A percentile compares a stretch with the other conserved stretches of the same genome.
Conservation (phyloP, 2,888 invertebrate species). For the Harmothoe impar region DNA sequence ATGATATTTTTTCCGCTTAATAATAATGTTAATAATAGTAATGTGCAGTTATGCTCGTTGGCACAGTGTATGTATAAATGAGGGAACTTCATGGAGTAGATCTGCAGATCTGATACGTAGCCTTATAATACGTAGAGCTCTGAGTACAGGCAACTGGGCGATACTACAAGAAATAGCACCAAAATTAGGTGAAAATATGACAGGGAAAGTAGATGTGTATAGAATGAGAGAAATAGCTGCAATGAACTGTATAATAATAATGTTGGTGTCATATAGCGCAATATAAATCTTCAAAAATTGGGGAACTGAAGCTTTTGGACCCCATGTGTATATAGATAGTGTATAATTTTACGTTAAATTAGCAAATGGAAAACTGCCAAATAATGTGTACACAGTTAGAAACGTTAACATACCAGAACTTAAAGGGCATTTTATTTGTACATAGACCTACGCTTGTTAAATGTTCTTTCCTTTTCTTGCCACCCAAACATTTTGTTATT, state of each 20-base stretch:
- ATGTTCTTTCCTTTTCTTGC: slow-evolving; percentile 52
- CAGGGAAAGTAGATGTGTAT: neutral
- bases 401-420: neutral
- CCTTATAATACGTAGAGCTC: neutral
- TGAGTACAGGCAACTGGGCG: neutral
- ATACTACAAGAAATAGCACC: too few relatives aligned
- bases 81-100: neutral
- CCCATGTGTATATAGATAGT: neutral
- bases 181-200: neutral
- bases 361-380: slow-evolving; percentile 5
- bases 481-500: neutral
- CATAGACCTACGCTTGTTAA: slow-evolving; percentile 42
- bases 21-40: neutral
- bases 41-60: neutral
- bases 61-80: neutral
- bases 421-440: slow-evolving; percentile 51
- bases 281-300: neutral
- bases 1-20: neutral
- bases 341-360: neutral
- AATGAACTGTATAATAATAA: neutral
- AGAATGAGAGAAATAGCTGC: neutral
- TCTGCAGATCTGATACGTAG: neutral
- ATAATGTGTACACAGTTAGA: neutral
- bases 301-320: neutral
- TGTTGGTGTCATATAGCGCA: neutral